Percentiles rank a stretch among this genome's conserved stretches.
phyloP scores from a whole-genome alignment of 2,113 vertebrate species.

The Eubucco bourcierii region DNA sequence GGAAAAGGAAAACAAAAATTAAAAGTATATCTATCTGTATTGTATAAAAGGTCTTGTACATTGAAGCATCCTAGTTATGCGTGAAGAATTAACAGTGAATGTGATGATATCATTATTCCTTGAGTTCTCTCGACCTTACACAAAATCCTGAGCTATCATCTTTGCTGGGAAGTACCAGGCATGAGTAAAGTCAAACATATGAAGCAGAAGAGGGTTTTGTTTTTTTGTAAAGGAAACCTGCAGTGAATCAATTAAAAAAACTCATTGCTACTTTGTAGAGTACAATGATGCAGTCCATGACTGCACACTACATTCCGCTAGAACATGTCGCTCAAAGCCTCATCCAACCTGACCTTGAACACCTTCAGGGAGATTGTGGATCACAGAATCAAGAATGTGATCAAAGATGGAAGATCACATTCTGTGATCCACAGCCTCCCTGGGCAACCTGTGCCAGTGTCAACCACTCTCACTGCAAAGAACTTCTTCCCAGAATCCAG shows the following conservation, averaged over 20 bases:
- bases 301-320: not conserved
- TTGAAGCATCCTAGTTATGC: not conserved
- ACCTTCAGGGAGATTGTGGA: too few relatives aligned
- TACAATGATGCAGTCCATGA: not conserved
- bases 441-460: too few relatives aligned
- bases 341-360: too few relatives aligned
- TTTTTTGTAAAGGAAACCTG: not conserved
- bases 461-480: too few relatives aligned
- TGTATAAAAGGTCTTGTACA: not conserved
- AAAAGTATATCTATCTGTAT: not conserved
- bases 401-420: too few relatives aligned
- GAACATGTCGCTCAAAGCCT: too few relatives aligned
- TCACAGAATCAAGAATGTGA: too few relatives aligned
- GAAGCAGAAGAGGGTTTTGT: not conserved
- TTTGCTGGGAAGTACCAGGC: not conserved
- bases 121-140: not conserved
- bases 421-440: too few relatives aligned
- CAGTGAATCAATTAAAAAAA: conserved; percentile 14
- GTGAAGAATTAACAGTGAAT: not conserved
- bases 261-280: not conserved
- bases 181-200: not conserved
- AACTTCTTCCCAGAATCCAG: too few relatives aligned
- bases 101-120: not conserved
- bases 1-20: not conserved
- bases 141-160: not conserved